Evolutionary conservation across 37 sponge, comb jelly and placozoan genomes (phyloP).

Genomic region (Bolinopsis microptera): DNA sequence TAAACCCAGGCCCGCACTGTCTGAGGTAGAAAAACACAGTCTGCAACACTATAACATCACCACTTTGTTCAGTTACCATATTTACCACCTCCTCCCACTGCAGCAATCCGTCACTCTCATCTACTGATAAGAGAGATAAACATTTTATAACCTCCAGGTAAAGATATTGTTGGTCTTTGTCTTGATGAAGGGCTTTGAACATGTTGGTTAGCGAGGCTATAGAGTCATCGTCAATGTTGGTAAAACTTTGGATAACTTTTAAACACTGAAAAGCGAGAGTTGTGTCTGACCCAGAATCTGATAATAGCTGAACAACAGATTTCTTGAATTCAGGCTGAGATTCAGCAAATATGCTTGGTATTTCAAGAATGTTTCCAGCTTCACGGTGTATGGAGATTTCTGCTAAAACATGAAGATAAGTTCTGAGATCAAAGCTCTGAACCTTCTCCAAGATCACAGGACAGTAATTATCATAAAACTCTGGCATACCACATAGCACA

Average conservation of each 20-base stretch:
- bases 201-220: not conserved
- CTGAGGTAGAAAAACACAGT: not conserved
- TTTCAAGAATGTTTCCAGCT: not conserved
- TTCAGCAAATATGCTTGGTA: not conserved
- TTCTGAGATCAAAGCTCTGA: not conserved
- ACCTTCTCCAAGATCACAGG: not conserved
- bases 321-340: not conserved
- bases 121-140: not conserved
- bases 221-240: not conserved
- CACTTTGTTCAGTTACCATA: not conserved
- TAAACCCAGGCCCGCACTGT: not conserved
- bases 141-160: slow-evolving; percentile 2
- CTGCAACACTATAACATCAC: not conserved
- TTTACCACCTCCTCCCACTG: not conserved
- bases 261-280: not conserved
- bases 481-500: not conserved
- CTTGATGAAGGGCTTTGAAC: not conserved
- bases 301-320: not conserved
- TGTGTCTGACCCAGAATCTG: not conserved
- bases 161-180: not conserved
- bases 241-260: not conserved
- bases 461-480: not conserved
- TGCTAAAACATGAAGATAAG: not conserved
- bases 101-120: not conserved
- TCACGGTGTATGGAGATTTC: not conserved